Conservation (phyloP, 2,797 vertebrate species). For the Sebastes taczanowskii region DNA sequence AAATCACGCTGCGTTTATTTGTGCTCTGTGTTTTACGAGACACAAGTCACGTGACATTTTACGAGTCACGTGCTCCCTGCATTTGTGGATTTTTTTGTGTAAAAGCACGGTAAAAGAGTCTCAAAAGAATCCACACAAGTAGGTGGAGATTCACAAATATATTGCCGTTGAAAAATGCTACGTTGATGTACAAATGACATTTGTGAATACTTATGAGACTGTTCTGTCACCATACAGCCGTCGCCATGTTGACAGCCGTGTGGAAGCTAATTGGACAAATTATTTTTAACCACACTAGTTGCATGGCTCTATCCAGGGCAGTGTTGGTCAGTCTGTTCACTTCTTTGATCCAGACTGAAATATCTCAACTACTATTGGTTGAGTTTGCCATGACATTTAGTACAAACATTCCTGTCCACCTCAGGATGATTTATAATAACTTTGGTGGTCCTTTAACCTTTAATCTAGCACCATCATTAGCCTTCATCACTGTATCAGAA, state of each 20-base stretch:
- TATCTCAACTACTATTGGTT: neutral
- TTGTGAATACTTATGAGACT: too few species aligned
- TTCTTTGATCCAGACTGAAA: neutral
- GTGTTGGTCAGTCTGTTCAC: neutral
- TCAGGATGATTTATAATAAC: neutral
- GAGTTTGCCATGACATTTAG: neutral
- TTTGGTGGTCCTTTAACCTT: neutral
- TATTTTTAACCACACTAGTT: neutral
- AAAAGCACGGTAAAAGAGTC: too few species aligned
- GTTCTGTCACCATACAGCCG: too few species aligned
- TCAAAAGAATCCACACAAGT: too few species aligned
- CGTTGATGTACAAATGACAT: too few species aligned
- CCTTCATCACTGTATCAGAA: neutral
- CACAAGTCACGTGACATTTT: too few species aligned
- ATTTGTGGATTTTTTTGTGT: too few species aligned
- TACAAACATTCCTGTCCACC: neutral
- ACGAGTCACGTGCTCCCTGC: too few species aligned
- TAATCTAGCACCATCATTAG: neutral
- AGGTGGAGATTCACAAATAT: too few species aligned
- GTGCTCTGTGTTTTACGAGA: too few species aligned
- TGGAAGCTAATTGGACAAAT: neutral
- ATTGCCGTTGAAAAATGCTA: too few species aligned
- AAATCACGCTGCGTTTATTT: too few species aligned
- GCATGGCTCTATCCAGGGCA: neutral
- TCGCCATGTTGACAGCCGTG: neutral